phyloP scores from a whole-genome alignment of 2,888 invertebrate genomes.

The Drosophila helvetica region DNA sequence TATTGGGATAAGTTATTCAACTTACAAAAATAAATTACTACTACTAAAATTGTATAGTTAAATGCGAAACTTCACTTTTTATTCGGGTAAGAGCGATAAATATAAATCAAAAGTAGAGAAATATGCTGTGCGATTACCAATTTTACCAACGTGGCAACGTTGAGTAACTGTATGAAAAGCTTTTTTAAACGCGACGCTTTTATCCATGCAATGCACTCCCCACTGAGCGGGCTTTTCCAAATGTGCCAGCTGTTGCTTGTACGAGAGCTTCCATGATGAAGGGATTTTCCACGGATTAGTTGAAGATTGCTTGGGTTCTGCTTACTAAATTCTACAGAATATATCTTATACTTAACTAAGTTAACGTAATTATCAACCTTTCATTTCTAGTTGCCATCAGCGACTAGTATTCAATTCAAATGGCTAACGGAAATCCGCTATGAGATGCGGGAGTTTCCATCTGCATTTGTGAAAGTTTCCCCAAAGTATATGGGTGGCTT shows the following conservation, averaged over 20 bases:
- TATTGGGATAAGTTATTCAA: too few species aligned
- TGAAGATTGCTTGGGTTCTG: neutral
- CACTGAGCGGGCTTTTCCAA: constrained; percentile 44
- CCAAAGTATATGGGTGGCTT: constrained; percentile 9
- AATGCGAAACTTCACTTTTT: too few species aligned
- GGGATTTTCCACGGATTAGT: constrained; percentile 18
- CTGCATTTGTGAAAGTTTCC: constrained; percentile 33
- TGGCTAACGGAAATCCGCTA: too few species aligned
- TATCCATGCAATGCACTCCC: constrained; percentile 33
- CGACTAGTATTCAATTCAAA: neutral
- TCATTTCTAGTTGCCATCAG: neutral
- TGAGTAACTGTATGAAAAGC: constrained; percentile 40
- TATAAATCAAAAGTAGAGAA: neutral
- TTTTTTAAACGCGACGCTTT: constrained; percentile 15
- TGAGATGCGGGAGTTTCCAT: constrained; percentile 11
- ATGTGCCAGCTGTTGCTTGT: constrained; percentile 64
- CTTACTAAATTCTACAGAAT: neutral
- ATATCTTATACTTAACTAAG: neutral
- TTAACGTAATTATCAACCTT: neutral
- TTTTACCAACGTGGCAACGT: constrained; percentile 58
- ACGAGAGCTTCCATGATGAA: constrained; percentile 50
- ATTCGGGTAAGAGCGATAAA: neutral
- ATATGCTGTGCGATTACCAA: too few species aligned
- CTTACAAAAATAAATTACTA: too few species aligned
- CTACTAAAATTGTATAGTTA: too few species aligned